Evolutionary conservation across 1,140 invertebrate species (phyloP).

Genomic region (Calephelis nemesis): DNA sequence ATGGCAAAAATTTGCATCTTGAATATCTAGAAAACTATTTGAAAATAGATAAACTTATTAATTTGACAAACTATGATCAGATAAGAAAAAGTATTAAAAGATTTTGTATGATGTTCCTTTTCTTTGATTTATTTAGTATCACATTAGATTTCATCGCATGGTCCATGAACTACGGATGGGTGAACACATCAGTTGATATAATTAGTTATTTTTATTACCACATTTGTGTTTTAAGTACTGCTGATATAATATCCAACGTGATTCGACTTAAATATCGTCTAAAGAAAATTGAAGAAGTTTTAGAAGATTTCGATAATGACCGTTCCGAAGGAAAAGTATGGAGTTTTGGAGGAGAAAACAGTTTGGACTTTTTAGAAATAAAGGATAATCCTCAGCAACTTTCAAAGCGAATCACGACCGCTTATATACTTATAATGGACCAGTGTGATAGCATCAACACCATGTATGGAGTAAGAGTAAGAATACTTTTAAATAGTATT

Average conservation of each 20-base stretch:
- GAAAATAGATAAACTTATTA: neutral
- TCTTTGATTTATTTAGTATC: neutral
- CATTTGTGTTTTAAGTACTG: slow-evolving; percentile 16
- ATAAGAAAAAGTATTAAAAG: neutral
- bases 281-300: slow-evolving; percentile 20
- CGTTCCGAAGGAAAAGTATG: neutral
- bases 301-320: neutral
- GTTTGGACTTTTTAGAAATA: neutral
- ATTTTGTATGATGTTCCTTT: neutral
- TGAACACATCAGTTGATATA: neutral
- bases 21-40: neutral
- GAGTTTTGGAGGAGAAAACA: neutral
- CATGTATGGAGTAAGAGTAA: slow-evolving; percentile 34
- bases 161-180: neutral
- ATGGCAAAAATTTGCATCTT: neutral
- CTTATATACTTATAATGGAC: slow-evolving; percentile 33
- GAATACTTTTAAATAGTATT: neutral
- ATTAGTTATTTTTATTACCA: slow-evolving; percentile 19
- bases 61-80: neutral
- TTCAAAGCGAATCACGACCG: slow-evolving; percentile 4
- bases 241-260: slow-evolving; percentile 20
- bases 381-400: neutral
- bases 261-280: slow-evolving; percentile 21
- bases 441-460: slow-evolving; percentile 29
- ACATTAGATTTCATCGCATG: neutral